Evolutionary conservation across 2,797 vertebrate species (phyloP), one percentile per base, ranked within the genome.

Genomic region (Delichon dasypus): DNA sequence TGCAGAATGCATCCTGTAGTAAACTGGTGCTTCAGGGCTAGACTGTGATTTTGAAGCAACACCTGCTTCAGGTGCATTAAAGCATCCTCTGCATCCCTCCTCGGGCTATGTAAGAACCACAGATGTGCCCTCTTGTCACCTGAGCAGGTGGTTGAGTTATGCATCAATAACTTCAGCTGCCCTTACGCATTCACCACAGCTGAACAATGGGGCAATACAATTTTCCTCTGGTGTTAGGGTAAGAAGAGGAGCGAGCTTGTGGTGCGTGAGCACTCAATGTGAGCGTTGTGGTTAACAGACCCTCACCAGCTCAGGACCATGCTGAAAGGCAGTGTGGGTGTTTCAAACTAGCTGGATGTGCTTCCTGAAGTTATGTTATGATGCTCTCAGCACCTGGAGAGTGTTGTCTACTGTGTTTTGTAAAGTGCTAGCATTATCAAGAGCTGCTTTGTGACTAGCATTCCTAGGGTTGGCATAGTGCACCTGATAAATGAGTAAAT

Each of bases 41-140:
- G 54, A 50, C 30, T 62, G 32, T 87, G 84, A 89, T 88, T 92
- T 90, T 82, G 65, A 72, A 58, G 51, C 58, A 66, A 58, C 61
- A 70, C 72, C 75, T 92, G 88, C 61, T 91, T n/a, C 73, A 75
- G 85, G 64, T 80, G 58, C 50, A 50, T 78, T 66, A 75, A 88
- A 81, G 48, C 38, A 9, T 89, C 75, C 23, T 74, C 66, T 66
- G 0, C 32, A 5, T 81, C 68, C 36, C 19, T 86, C 89, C 72
- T 68, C 17, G 11, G 93, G 87, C 90, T 53, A 2, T 17, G 34
- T 36, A 42, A 42, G 54, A 84, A 27, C 51, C 73, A 32, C 51
- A 38, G 36, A 65, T 17, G 0, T 77, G 58, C 26, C 62, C 17
- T 75, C 42, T 29, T 72, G 57, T 71, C 85, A 65, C 61, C 86